Conservation (phyloP, 2,888 invertebrate species). For the Drosophila fulvimacula region DNA sequence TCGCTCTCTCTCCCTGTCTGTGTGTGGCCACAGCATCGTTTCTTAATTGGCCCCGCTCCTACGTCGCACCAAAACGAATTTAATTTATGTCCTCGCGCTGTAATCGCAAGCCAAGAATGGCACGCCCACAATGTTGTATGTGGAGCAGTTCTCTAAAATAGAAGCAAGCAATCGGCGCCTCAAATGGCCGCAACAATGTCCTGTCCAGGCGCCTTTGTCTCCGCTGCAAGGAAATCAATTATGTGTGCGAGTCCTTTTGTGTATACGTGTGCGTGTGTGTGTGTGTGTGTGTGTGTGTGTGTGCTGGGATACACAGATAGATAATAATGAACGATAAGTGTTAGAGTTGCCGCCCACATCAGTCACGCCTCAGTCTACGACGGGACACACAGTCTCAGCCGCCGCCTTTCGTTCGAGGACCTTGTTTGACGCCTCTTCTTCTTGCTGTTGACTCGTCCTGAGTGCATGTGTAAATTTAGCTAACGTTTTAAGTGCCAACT, state of each 20-base stretch:
- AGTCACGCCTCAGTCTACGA: constrained; percentile 30
- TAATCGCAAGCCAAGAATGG: constrained; percentile 37
- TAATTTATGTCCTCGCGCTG: constrained; percentile 67
- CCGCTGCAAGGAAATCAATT: constrained; percentile 68
- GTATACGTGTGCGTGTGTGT: background rate
- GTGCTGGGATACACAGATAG: constrained; percentile 39
- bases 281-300: constrained; percentile 11
- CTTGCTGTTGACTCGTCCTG: constrained; percentile 56
- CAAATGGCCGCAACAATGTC: constrained; percentile 44
- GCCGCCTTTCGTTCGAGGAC: constrained; percentile 19
- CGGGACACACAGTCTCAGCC: background rate
- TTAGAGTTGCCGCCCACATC: constrained; percentile 65
- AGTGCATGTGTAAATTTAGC: constrained; percentile 80
- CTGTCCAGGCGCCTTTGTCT: constrained; percentile 38
- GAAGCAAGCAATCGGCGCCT: constrained; percentile 40
- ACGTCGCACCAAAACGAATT: constrained; percentile 61
- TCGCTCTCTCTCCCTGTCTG: background rate
- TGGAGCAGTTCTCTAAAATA: constrained; percentile 44
- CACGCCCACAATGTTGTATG: constrained; percentile 46
- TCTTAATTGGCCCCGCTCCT: constrained; percentile 58
- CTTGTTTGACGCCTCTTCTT: constrained; percentile 24
- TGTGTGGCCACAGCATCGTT: constrained; percentile 20
- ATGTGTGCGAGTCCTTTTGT: constrained; percentile 47
- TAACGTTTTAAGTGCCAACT: constrained; percentile 76
- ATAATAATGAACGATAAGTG: constrained; percentile 80